Base-by-base conservation (phyloP, 2,113 vertebrate genomes). In the Pelecanoides urinatrix region DNA sequence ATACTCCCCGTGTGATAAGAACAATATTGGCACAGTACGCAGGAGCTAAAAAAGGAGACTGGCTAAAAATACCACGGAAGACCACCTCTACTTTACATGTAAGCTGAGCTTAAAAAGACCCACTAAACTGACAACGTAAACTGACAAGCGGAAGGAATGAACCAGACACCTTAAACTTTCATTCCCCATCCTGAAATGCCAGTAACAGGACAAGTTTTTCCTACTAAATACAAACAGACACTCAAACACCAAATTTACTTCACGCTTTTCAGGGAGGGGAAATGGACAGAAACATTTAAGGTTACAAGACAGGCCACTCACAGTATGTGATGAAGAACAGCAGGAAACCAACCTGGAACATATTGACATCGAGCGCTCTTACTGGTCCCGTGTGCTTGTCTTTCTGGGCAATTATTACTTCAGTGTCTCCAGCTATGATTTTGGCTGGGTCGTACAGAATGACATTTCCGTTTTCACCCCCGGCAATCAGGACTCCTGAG, bases 401-500 rank as follows among this genome's bases (percentile, higher is more conserved):
- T 10, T 98, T 99, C 97, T 99, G 99, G 22, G 98, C 96, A n/a
- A 99, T 98, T 75, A 99, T 92, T 65, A 99, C 99, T 20, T 99
- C 98, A 22, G 96, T 91, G 27, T 98, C 98, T 59, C 99, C 99
- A 20, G 98, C 97, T 49, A 99, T 96, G 97, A 99, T 99, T 98
- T 99, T 99, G 23, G 98, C 98, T 11, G 99, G 98, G 94, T 99
- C 98, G 34, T 99, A 99, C 20, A 99, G 98, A 96, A 99, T 99
- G 76, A 99, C 98, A 79, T 99, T 98, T 47, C 99, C 99, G 9
- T 99, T 99, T 96, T 99, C 99, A 29, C 99, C 99, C 40, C 99
- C 99, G 7, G 99, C 99, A 83, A 99, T 98, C 32, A 99, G 97
- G 65, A 99, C 98, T 52, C 99, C 99, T 2, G 99, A 99, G 11